phyloP scores from a whole-genome alignment of 2,888 invertebrate species.

The Ectemnius lituratus region DNA sequence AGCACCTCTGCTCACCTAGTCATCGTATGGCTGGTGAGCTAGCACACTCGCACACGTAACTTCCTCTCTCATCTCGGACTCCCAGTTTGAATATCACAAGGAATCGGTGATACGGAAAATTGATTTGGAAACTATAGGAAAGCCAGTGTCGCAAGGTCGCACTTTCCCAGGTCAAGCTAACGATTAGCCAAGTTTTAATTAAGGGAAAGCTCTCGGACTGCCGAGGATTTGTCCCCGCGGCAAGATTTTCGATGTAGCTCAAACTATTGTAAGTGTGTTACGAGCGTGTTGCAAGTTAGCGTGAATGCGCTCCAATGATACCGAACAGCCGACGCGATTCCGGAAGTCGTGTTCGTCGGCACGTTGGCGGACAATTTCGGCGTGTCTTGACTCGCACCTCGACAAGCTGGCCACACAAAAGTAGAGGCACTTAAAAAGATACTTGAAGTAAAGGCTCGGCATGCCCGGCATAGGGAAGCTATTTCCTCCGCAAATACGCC shows the following conservation, averaged over 20 bases:
- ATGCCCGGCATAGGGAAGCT: conserved; percentile 33
- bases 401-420: not conserved
- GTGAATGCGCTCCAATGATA: too few relatives aligned
- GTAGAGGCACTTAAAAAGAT: not conserved
- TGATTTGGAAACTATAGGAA: conserved; percentile 36
- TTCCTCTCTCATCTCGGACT: conserved; percentile 9
- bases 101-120: conserved; percentile 37
- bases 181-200: too few relatives aligned
- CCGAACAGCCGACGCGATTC: not conserved
- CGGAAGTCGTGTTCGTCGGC: conserved; percentile 21
- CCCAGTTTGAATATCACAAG: conserved; percentile 18
- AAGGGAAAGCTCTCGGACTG: too few relatives aligned
- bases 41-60: conserved; percentile 26
- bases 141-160: not conserved
- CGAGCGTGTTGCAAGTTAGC: too few relatives aligned
- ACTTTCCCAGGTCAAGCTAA: too few relatives aligned
- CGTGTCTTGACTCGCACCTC: too few relatives aligned
- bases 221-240: too few relatives aligned
- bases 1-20: conserved; percentile 5
- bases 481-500: conserved; percentile 28
- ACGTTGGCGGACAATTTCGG: conserved; percentile 21
- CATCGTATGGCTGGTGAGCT: not conserved
- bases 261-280: too few relatives aligned
- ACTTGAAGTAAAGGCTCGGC: conserved; percentile 9
- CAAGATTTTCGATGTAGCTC: too few relatives aligned